A percentile compares a stretch with the other conserved stretches of the same genome.
Conservation (phyloP, 53 echinoderm and acorn worm genomes). For the Hippasteria phrygiana region DNA sequence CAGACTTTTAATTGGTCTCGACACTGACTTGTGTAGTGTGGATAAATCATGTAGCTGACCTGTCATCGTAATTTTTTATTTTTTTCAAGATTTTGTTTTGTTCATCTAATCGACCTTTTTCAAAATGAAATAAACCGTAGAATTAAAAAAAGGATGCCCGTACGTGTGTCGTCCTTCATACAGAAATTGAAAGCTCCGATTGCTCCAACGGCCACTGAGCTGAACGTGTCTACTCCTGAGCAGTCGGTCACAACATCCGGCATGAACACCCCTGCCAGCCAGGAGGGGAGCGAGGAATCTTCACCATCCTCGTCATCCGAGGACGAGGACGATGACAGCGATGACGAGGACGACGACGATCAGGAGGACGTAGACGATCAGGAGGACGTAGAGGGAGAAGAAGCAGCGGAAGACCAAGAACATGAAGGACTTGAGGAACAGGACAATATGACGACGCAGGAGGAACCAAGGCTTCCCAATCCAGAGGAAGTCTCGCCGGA, state of each 20-base stretch:
- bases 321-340: constrained; percentile 28
- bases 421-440: constrained; percentile 6
- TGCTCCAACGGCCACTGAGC: constrained; percentile 60
- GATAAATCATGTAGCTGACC: too few species aligned
- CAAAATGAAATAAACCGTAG: too few species aligned
- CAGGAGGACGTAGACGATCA: constrained; percentile 44
- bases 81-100: too few species aligned
- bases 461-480: constrained; percentile 4
- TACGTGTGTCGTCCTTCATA: background rate
- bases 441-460: constrained; percentile 38
- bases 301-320: constrained; percentile 39
- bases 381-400: constrained; percentile 34
- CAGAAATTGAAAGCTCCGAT: constrained; percentile 66
- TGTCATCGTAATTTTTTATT: too few species aligned
- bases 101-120: too few species aligned
- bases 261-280: constrained; percentile 40
- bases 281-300: background rate
- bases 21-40: too few species aligned
- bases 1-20: too few species aligned
- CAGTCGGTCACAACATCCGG: constrained; percentile 29
- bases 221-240: constrained; percentile 49
- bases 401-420: background rate
- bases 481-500: background rate
- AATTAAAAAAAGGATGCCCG: too few species aligned
- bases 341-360: constrained; percentile 43